Evolutionary conservation across 2,888 invertebrate species (phyloP), one percentile per base, ranked within the genome.

Genomic region (Brachyptera risi): DNA sequence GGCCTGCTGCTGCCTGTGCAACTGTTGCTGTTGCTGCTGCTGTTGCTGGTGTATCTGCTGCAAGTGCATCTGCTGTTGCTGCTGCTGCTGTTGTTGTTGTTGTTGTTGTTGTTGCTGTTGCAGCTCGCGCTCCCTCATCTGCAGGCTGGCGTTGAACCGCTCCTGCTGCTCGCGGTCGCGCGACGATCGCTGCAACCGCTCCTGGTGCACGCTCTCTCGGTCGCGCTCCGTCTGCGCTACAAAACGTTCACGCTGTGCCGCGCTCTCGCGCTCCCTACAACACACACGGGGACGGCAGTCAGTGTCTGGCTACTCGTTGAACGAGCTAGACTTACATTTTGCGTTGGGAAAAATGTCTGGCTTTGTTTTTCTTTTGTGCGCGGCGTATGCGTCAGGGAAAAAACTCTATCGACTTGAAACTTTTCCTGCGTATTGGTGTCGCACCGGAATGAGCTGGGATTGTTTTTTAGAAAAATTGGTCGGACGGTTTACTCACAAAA

Each of bases 61-160:
- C 4, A 15, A 37, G 11, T 58, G 61, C 23, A 40, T 26, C 21
- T 35, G 54, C 50, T 61, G 63, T 38, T 75, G 76, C 9, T 74
- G 74, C 26, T 72, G 69, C 27, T 75, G 73, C 7, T 74, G 74
- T 70, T 31, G 70, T 68, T 37, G 38, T 64, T 23, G 49, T 19
- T 9, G 60, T 49, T 56, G 63, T 44, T 60, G 60, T 80, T 78
- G 61, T 76, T 76, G 75, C 38, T 75, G 76, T 7, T 74, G 74
- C 26, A 72, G 69, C 27, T 75, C 73, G n/a, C 72, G 71, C 24
- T 73, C 72, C 19, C 75, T 70, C 47, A 75, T 74, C 67, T 65
- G 74, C 15, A 13, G 71, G 69, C 0, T 69, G 71, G 40, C 68
- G 59, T 15, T 69, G 67, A 50, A 24, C 71, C 68, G 59, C 58